Evolutionary conservation across 2,113 vertebrate species (phyloP), one percentile per base, ranked within the genome.

Genomic region (Eira barbara): DNA sequence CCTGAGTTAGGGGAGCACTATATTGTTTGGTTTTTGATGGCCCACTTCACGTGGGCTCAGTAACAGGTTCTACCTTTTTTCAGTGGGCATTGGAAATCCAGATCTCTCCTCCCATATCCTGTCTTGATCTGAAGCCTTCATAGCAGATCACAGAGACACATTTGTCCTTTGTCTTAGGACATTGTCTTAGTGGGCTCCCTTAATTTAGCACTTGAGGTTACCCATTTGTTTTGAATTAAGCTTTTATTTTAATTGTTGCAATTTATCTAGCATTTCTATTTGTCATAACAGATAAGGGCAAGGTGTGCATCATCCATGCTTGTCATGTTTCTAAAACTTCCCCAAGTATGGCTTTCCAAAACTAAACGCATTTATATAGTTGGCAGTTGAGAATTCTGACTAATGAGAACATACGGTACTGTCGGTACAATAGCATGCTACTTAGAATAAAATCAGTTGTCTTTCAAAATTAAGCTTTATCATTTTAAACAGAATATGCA

Each of bases 381-480:
- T 93, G 82, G 17, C 74, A 91, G 65, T 76, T 87, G 67, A 93
- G n/a, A 93, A 91, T 93, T 91, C 93, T 96, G 94, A 92, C 81
- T 95, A 97, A 97, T 96, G 92, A 93, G 81, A 95, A 96, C 91
- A 96, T 98, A 95, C 83, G 96, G 57, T 86, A 55, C 67, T 95
- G 73, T 91, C 90, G 76, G 76, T 67, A 91, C 29, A 91, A 96
- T 82, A 67, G 3, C 27, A 63, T 81, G 34, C 11, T 82, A 83
- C 67, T 97, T 87, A 89, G 91, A 84, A 94, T 89, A 90, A 97
- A 96, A 92, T 96, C 91, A 97, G 47, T 95, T 97, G 85, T 85
- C 87, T 80, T 94, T 95, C 96, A 91, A 59, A 96, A 95, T 93
- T 82, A 97, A 95, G 89, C 61, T 81, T 94, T 82, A 85, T 86